Base-by-base conservation (phyloP, 1,140 invertebrate species). In the Ladona fulva region DNA sequence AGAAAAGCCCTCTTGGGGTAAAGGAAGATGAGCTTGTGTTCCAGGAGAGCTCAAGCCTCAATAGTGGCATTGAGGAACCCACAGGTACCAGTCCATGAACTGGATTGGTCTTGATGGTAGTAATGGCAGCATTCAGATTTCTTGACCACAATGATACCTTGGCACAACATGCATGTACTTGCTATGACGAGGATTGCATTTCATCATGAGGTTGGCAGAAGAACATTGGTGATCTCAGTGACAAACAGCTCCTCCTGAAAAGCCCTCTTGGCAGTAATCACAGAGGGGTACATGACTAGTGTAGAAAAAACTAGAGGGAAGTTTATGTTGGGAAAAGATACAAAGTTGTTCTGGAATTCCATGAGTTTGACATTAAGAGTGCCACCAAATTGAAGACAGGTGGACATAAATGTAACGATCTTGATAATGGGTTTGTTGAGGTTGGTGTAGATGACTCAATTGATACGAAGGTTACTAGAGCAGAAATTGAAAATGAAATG, bases 401-500 rank as follows among this genome's bases (percentile, higher is more conserved):
- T 93, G 5, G 93, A 95, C 81, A 95, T 95, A 73, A 93, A 95
- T 1, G 93, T 94, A 5, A 95, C 93, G 81, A 95, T 94, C 85
- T 95, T 94, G 29, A 93, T 92, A 81, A 95, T 94, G 76, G 94
- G 86, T 80, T 93, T 86, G 84, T 95, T 95, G 81, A 92, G 86
- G 84, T 92, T 94, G 82, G 88, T 89, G 88, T 94, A 95, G 11
- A 92, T 93, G 22, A 94, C 94, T 73, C 93, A 88, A 81, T 94
- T 93, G 80, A 97, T 94, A 84, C 95, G 94, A 82, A 97, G 84
- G 83, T 96, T 96, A 73, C 93, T 89, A 74, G 93, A 88, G 86
- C 95, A 97, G 84, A 97, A 96, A 83, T 97, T 94, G 81, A 96
- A 97, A 82, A 96, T 96, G 80, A n/a, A n/a, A n/a, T n/a, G n/a